Evolutionary conservation across 2,888 invertebrate genomes (phyloP).

Genomic region (Napeogenes inachia): DNA sequence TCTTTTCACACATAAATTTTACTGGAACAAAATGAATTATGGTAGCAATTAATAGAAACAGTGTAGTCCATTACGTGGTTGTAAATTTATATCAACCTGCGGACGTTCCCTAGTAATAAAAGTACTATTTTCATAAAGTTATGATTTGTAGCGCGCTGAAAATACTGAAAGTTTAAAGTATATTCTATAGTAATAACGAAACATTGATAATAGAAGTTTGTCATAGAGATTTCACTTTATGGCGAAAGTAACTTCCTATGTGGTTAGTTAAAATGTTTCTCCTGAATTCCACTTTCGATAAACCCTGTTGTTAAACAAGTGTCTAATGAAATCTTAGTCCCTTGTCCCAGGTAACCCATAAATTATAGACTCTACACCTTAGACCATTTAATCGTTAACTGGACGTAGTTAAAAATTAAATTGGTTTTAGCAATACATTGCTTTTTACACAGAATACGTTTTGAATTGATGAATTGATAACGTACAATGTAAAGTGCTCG

Average conservation of each 20-base stretch:
- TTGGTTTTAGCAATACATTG: not conserved
- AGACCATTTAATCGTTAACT: not conserved
- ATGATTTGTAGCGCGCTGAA: not conserved
- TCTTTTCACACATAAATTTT: not conserved
- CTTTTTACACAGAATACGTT: slow-evolving; percentile 9
- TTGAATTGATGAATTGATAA: not conserved
- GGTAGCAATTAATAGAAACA: not conserved
- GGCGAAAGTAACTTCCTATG: not conserved
- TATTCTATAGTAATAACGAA: not conserved
- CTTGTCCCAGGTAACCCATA: slow-evolving; percentile 46
- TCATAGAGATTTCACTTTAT: not conserved
- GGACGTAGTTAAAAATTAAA: no score
- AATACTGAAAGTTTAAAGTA: not conserved
- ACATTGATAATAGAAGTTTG: no score
- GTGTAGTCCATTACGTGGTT: not conserved
- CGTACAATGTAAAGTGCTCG: slow-evolving; percentile 11
- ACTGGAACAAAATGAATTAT: not conserved
- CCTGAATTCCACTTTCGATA: slow-evolving; percentile 29
- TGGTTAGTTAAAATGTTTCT: slow-evolving; percentile 9
- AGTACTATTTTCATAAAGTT: slow-evolving; percentile 1
- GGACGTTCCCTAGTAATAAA: not conserved
- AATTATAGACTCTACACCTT: slow-evolving; percentile 38
- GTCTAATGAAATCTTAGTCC: slow-evolving; percentile 53
- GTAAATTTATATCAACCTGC: slow-evolving; percentile 3
- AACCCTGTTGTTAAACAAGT: slow-evolving; percentile 49